Base-by-base conservation (phyloP, 2,113 vertebrate genomes). In the Eptatretus burgeri region DNA sequence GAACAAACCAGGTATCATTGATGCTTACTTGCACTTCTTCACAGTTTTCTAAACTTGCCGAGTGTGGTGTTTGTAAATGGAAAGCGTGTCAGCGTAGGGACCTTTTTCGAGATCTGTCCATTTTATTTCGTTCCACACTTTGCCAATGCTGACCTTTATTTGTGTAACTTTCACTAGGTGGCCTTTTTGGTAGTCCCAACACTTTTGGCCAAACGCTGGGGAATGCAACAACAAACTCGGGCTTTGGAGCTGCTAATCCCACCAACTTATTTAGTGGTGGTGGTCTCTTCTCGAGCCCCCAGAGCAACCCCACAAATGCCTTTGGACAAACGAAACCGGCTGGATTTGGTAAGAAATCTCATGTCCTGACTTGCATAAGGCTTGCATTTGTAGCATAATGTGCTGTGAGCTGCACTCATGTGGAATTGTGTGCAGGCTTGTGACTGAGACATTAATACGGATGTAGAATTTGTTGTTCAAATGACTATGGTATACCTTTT, bases 241-340 rank as follows among this genome's bases (percentile, higher is more conserved):
- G 20, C 52, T 11, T 16, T 5, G 53, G 9, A 17, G 62, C 19
- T 52, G 17, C 50, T 65, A 27, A 18, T 49, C 13, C 64, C 51
- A n/a, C 49, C 49, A 14, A 9, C 50, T 16, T 14, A 11, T 5
- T 11, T 51, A 27, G 49, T 41, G 19, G 62, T 27, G 13, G 17
- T 19, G 78, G 89, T 63, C 84, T 98, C 68, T 98, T 98, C 75
- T 89, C 89, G 17, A 66, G 50, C 0, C 81, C 84, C 67, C 84
- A 74, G 51, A 87, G 66, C 63, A 98, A 94, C 56, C n/a, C n/a
- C 20, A 20, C 56, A 60, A 20, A n/a, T 82, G 86, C 86, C n/a
- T 95, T 95, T 13, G 77, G 79, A 0, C 79, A 88, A 74, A 82
- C 68, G 66, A 95, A 98, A 52, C 84, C 91, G 1, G 73, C 79